Conservation (phyloP, 1,140 invertebrate genomes). For the Potamilus streckersoni region DNA sequence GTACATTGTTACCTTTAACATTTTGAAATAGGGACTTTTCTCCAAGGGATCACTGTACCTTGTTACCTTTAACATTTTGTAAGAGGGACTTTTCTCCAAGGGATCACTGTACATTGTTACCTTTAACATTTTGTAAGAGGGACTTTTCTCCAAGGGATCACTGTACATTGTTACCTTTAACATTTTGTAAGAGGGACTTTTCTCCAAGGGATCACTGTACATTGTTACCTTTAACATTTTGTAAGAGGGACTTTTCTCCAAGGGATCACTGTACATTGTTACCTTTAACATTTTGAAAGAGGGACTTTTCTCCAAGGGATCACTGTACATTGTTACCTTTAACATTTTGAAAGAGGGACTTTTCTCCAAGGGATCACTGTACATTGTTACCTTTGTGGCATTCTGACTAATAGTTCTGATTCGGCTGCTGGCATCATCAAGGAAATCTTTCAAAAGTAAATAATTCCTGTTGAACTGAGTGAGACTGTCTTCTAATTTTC, state of each 20-base stretch:
- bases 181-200: too few species aligned
- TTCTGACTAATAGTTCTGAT: constrained; percentile 33
- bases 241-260: background rate
- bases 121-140: constrained; percentile 1
- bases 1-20: constrained; percentile 35
- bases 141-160: too few species aligned
- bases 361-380: background rate
- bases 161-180: too few species aligned
- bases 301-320: background rate
- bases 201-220: background rate
- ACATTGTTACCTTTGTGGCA: constrained; percentile 38
- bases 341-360: too few species aligned
- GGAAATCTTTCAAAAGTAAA: constrained; percentile 56
- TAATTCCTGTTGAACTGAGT: constrained; percentile 54
- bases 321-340: constrained; percentile 37
- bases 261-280: constrained; percentile 4
- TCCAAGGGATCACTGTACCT: background rate
- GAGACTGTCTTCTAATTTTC: constrained; percentile 41
- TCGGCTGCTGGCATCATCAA: constrained; percentile 48
- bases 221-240: constrained; percentile 34
- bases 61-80: constrained; percentile 33
- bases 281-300: constrained; percentile 25
- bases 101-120: constrained; percentile 25
- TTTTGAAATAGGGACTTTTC: too few species aligned
- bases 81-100: too few species aligned